phyloP scores from a whole-genome alignment of 2,797 vertebrate species.

The Euthynnus affinis region DNA sequence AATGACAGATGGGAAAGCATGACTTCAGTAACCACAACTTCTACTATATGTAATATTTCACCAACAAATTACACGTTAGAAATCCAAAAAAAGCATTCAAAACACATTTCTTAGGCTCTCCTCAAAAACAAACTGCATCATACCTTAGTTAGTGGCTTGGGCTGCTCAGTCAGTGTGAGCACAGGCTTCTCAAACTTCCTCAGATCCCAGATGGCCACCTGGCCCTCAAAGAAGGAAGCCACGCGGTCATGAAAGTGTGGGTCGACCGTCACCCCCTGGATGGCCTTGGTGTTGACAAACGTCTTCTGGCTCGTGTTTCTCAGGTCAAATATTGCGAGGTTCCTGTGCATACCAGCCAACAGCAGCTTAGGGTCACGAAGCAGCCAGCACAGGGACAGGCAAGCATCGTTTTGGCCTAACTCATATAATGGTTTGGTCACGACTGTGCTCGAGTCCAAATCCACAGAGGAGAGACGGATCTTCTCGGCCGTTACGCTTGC shows the following conservation, averaged over 20 bases:
- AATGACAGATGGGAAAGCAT: not conserved
- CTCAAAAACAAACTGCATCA: not conserved
- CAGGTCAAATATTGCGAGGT: slow-evolving; percentile 97
- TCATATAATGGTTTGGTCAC: slow-evolving; percentile 97
- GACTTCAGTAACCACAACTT: not conserved
- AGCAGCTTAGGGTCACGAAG: slow-evolving; percentile 96
- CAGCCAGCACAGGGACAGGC: slow-evolving; percentile 97
- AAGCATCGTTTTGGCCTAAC: slow-evolving; percentile 97
- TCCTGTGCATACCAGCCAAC: slow-evolving; percentile 97
- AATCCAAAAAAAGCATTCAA: not conserved
- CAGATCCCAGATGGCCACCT: slow-evolving; percentile 99
- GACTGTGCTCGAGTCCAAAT: slow-evolving; percentile 89
- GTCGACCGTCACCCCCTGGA: slow-evolving; percentile 97
- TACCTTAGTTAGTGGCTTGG: slow-evolving; percentile 95
- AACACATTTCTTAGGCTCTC: not conserved
- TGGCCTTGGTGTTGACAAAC: slow-evolving; percentile 98
- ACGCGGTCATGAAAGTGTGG: slow-evolving; percentile 96
- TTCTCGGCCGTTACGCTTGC: slow-evolving; percentile 90
- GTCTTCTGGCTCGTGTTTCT: slow-evolving; percentile 98
- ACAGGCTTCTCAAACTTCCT: slow-evolving; percentile 99
- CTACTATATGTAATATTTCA: not conserved
- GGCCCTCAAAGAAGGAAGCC: slow-evolving; percentile 98
- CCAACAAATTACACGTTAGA: not conserved
- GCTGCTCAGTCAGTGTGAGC: slow-evolving; percentile 95
- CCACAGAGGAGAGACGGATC: slow-evolving; percentile 91